A percentile compares a stretch with the other conserved stretches of the same genome.
These are phyloP conservation scores for Cuculus canorus DNA, from an alignment of 2,797 vertebrate genomes.

Conservation along the genomic window DNA sequence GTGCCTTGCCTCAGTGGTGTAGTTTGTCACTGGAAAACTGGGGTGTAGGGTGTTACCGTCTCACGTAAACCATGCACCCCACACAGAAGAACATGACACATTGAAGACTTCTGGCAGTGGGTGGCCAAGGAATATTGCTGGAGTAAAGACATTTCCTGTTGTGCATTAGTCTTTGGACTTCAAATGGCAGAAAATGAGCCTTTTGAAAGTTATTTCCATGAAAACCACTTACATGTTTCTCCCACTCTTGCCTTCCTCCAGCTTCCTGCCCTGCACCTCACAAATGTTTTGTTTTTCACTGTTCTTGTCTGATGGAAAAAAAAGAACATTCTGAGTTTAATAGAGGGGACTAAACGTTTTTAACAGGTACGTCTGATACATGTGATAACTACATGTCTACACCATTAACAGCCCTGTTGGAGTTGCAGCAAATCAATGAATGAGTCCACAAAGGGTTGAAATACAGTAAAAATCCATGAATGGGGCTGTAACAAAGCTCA, in stretches of 20 bases:
- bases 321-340: background rate
- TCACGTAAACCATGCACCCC: background rate
- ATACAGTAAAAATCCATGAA: conserved; percentile 3
- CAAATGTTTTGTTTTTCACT: background rate
- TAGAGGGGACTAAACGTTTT: background rate
- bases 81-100: background rate
- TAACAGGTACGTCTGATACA: background rate
- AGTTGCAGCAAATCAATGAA: background rate
- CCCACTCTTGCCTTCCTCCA: background rate
- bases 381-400: background rate
- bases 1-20: background rate
- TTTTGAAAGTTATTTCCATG: background rate
- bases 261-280: background rate
- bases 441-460: background rate
- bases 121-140: background rate
- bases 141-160: background rate
- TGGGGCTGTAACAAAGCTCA: background rate
- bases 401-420: background rate
- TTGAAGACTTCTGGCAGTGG: background rate
- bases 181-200: background rate
- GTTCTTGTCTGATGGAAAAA: background rate
- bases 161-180: background rate
- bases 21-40: background rate
- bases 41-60: background rate
- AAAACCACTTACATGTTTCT: background rate